phyloP scores from a whole-genome alignment of 2,797 vertebrate genomes.

The Synaphobranchus kaupii region DNA sequence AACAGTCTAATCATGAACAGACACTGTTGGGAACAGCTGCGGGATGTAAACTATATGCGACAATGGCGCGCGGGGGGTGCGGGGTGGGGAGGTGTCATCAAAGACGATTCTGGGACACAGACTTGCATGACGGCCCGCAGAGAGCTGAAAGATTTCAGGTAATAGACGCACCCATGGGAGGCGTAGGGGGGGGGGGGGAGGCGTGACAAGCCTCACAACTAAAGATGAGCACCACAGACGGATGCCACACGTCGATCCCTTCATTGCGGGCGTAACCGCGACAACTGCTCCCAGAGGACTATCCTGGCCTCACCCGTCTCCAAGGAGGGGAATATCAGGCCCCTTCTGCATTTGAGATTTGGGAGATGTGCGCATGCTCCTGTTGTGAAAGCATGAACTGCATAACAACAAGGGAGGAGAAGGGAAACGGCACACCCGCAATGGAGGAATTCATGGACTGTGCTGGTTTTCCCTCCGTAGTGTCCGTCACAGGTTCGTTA shows the following conservation, averaged over 20 bases:
- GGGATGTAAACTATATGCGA: neutral
- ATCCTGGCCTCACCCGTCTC: conserved; percentile 47
- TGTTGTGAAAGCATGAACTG: conserved; percentile 56
- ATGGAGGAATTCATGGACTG: neutral
- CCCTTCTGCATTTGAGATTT: conserved; percentile 49
- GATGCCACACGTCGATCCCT: neutral
- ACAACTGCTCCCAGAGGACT: neutral
- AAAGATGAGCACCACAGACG: neutral
- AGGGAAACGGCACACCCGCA: neutral
- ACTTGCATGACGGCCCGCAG: neutral
- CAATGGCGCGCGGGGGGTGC: neutral
- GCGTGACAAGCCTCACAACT: neutral
- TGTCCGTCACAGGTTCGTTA: neutral
- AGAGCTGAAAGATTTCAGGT: conserved; percentile 8
- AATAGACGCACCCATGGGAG: neutral
- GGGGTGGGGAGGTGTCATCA: too few relatives aligned
- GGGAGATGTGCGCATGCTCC: conserved; percentile 48
- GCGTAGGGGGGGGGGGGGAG: neutral
- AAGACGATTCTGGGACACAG: neutral
- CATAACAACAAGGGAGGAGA: conserved; percentile 53
- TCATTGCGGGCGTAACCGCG: neutral
- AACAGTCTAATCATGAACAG: neutral
- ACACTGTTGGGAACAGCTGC: neutral
- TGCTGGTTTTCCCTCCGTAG: neutral
- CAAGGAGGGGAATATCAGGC: conserved; percentile 50